Conservation (phyloP, 1,140 invertebrate genomes). For the Solenopsis fugax region DNA sequence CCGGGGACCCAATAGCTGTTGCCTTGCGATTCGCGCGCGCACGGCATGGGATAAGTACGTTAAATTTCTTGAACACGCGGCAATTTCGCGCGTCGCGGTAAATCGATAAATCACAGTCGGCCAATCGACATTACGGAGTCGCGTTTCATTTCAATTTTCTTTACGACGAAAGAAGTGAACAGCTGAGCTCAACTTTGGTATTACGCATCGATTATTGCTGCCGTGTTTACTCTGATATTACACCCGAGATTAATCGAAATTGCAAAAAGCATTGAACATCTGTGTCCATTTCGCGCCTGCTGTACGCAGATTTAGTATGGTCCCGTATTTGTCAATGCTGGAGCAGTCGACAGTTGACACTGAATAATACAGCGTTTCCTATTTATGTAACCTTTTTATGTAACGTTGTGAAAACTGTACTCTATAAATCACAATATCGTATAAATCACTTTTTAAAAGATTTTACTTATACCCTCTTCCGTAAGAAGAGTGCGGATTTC, state of each 20-base stretch:
- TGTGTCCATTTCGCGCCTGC: slow-evolving; percentile 6
- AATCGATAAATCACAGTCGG: slow-evolving; percentile 46
- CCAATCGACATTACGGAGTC: slow-evolving; percentile 23
- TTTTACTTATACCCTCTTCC: background rate
- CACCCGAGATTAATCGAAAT: slow-evolving; percentile 30
- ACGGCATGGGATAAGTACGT: slow-evolving; percentile 18
- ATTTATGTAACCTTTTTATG: background rate
- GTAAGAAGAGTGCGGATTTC: no score
- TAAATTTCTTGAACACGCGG: slow-evolving; percentile 37
- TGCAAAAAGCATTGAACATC: slow-evolving; percentile 23
- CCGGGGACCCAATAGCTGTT: slow-evolving; percentile 27
- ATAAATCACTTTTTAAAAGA: background rate
- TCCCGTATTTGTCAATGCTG: slow-evolving; percentile 4
- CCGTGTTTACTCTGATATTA: slow-evolving; percentile 9
- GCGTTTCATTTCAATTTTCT: slow-evolving; percentile 48
- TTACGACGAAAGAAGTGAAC: slow-evolving; percentile 4
- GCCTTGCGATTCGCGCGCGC: slow-evolving; percentile 24
- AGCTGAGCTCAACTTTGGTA: background rate
- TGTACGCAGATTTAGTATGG: background rate
- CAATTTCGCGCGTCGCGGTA: slow-evolving; percentile 17
- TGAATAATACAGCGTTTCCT: slow-evolving; percentile 3
- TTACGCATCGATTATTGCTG: slow-evolving; percentile 20
- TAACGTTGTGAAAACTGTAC: background rate
- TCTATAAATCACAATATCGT: no score
- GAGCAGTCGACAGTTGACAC: background rate